Base-by-base conservation (phyloP, 2,113 vertebrate species). In the Tenrec ecaudatus region DNA sequence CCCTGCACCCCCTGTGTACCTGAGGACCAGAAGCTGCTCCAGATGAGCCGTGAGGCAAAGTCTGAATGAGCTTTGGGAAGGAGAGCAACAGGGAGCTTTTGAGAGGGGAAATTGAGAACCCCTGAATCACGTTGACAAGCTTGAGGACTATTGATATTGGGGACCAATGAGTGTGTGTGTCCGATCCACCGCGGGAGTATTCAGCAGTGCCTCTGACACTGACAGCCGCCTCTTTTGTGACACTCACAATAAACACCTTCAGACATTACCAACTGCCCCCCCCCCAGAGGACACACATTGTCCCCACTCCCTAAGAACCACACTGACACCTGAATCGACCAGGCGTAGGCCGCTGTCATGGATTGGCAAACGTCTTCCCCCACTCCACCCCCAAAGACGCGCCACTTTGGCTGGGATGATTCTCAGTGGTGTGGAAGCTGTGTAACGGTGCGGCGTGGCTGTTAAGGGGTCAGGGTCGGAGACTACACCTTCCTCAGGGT, bases 171-270 rank as follows among this genome's bases (percentile, higher is more conserved):
- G 23, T 73, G 20, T 82, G 71, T 20, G 31, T 0, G 2, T 53
- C 62, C n/a, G 33, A 10, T 0, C 1, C 1, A 0, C 15, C 0
- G 7, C 16, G 36, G 36, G 43, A 66, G 68, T 3, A 36, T 60
- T 82, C 33, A 33, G 27, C 58, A 82, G 58, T 0, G 3, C 36
- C 17, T 22, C 29, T 77, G 60, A 40, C 23, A 40, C n/a, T 17
- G 1, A 27, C 17, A 27, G 29, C 23, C 33, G 11, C 9, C 22
- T 38, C 27, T 40, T 40, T 6, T 31, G 12, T 58, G 58, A 68
- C 23, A 76, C 40, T 40, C 40, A 43, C 29, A 40, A 16, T 17
- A 29, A 8, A 7, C n/a, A 27, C 38, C n/a, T 71, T 38, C n/a
- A 40, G 25, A 58, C 4, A 25, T 22, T 4, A 2, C 25, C 40